Evolutionary conservation across 1,140 invertebrate genomes (phyloP).

Genomic region (Coboldia fuscipes): DNA sequence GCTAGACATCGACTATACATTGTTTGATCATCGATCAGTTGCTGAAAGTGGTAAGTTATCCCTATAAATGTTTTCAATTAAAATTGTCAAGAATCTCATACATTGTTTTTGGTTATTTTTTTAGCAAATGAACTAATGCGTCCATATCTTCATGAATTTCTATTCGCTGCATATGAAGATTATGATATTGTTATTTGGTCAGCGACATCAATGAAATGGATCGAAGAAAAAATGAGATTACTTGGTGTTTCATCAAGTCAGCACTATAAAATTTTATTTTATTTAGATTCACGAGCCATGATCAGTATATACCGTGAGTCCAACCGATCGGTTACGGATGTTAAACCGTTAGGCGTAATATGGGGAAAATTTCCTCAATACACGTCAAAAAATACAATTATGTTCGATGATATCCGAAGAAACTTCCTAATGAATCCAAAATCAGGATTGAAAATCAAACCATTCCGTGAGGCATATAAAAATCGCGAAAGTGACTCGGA

Average conservation of each 20-base stretch:
- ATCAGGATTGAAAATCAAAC: slow-evolving; percentile 72
- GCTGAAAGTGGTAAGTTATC: slow-evolving; percentile 52
- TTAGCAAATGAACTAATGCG: slow-evolving; percentile 66
- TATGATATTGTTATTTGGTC: slow-evolving; percentile 87
- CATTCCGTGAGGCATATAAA: slow-evolving; percentile 76
- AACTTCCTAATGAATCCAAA: slow-evolving; percentile 98
- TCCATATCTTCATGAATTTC: slow-evolving; percentile 86
- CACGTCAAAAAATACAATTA: slow-evolving; percentile 80
- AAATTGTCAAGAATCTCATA: not conserved
- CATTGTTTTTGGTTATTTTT: not conserved
- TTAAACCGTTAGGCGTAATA: slow-evolving; percentile 89
- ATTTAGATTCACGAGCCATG: slow-evolving; percentile 82
- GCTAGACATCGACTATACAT: slow-evolving; percentile 90
- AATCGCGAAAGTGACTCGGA: slow-evolving; percentile 72
- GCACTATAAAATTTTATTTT: slow-evolving; percentile 83
- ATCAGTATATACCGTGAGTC: slow-evolving; percentile 70
- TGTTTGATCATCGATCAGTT: slow-evolving; percentile 85
- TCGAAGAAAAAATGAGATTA: slow-evolving; percentile 91
- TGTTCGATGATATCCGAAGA: slow-evolving; percentile 93
- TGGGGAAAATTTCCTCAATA: slow-evolving; percentile 90
- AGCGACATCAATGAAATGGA: slow-evolving; percentile 96
- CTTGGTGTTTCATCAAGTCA: slow-evolving; percentile 64
- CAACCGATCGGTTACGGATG: slow-evolving; percentile 35
- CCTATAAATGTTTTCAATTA: not conserved
- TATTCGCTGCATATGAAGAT: slow-evolving; percentile 72